Evolutionary conservation across 2,113 vertebrate species (phyloP), one percentile per base, ranked within the genome.

Genomic region (Tachycineta bicolor): DNA sequence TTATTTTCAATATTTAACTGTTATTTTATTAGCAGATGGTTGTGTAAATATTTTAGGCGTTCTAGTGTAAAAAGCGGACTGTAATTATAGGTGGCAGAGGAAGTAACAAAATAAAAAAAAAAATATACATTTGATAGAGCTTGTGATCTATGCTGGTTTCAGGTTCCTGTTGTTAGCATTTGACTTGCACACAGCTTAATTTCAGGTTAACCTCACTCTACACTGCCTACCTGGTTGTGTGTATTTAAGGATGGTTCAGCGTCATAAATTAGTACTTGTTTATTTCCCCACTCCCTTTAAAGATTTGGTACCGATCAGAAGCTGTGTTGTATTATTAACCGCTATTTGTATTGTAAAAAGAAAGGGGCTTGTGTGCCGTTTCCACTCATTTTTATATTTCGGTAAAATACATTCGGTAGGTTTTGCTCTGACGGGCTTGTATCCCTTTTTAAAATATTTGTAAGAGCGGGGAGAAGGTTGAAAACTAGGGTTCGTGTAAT

Each of bases 1-100:
- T 98, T 98, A 98, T 98, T 98, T 98, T 98, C 97, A 97, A 53
- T 98, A 98, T 98, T 98, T 98, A 98, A 98, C 97, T 98, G 97
- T 97, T 98, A 97, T 98, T 98, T 98, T 98, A 97, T 98, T 98
- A 98, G 97, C 98, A 97, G 97, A 98, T 96, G 97, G 98, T 96
- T 98, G 96, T 98, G 98, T 98, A 98, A 96, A 98, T 98, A 98
- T 98, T 98, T 98, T 98, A 98, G 97, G 97, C 83, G 69, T 96
- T 96, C 95, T 95, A 98, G 97, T 97, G 97, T 98, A 98, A 98
- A 98, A 98, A 97, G 95, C 97, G 4, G 87, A 95, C 80, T 94
- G 98, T 98, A 98, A 97, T 97, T 98, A 96, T 96, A 97, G 97
- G 97, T 90, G 94, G 91, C 73, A 89, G 91, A 93, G 95, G 96